Base-by-base conservation (phyloP, 2,888 invertebrate genomes). In the Gasteruption jaculator region DNA sequence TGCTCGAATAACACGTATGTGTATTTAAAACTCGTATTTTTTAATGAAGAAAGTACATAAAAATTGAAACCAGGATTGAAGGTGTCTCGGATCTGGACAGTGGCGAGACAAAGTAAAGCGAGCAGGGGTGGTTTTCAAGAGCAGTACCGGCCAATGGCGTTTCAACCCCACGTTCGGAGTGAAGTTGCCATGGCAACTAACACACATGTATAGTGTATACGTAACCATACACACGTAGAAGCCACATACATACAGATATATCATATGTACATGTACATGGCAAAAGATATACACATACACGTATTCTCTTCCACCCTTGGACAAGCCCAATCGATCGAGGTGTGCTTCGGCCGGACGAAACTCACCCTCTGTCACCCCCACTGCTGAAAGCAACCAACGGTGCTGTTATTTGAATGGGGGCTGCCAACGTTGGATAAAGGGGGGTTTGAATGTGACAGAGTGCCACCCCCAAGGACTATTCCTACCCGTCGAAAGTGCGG, bases 311-410 rank as follows among this genome's bases (percentile, higher is more conserved):
- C 60, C 67, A 67, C 64, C 65, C 67, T 67, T 66, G 68, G 69
- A 70, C 70, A 70, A 70, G 68, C 70, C 70, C 70, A 70, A 70
- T 70, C 70, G 70, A 70, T 70, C 70, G 70, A 70, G 70, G 70
- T 70, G 61, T 65, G 66, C 67, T 65, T 65, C 61, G 60, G 61
- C 69, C 68, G 69, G 69, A 69, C 69, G 68, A 68, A 69, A 68
- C 68, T 68, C 68, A 65, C 67, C 65, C 63, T 60, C 58, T 55
- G 58, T 58, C 62, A 56, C 53, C 49, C 51, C 44, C 38, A 34
- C 46, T 34, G 38, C 22, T 43, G 38, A 34, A 38, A 41, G 49
- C 54, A 58, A 56, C 60, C 58, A 57, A 54, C 56, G 56, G 55
- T 60, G 65, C 63, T 68, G 67, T 69, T 69, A 69, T 68, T 68